These are phyloP conservation scores for Eriosoma lanigerum DNA, from an alignment of 1,140 invertebrate species.

Conservation along the genomic window DNA sequence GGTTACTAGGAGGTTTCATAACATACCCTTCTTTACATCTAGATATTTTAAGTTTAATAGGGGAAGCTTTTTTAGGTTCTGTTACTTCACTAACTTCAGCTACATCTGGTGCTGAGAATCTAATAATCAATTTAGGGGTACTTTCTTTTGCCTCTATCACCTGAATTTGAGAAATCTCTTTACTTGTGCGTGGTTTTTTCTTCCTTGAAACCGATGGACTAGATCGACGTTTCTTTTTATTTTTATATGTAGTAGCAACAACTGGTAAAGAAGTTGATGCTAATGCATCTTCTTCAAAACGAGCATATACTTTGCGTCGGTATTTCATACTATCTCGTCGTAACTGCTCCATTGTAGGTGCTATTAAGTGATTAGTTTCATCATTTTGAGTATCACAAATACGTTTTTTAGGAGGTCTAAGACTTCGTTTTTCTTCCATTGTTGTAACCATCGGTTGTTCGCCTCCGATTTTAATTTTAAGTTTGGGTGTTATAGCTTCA, in stretches of 20 bases:
- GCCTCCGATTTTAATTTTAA: constrained; percentile 79
- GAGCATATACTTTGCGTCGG: constrained; percentile 77
- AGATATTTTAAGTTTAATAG: constrained; percentile 79
- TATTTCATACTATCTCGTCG: constrained; percentile 85
- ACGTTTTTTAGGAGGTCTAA: constrained; percentile 79
- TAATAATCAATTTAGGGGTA: constrained; percentile 65
- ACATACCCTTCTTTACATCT: constrained; percentile 73
- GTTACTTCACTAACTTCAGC: constrained; percentile 30
- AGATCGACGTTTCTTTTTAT: constrained; percentile 53
- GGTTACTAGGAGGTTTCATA: constrained; percentile 59
- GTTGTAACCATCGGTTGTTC: constrained; percentile 51
- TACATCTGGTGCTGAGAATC: constrained; percentile 58
- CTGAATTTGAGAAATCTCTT: constrained; percentile 48
- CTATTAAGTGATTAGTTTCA: constrained; percentile 57
- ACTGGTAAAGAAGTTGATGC: constrained; percentile 55
- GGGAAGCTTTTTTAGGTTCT: constrained; percentile 67
- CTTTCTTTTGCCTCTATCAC: constrained; percentile 62
- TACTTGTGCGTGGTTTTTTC: constrained; percentile 60
- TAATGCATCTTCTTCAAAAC: constrained; percentile 70
- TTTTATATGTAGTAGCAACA: constrained; percentile 24
- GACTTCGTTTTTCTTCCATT: constrained; percentile 63
- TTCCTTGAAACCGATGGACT: constrained; percentile 57
- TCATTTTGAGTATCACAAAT: constrained; percentile 59
- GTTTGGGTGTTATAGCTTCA: constrained; percentile 64
- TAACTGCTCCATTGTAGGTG: constrained; percentile 73